A percentile compares a stretch with the other conserved stretches of the same genome.
Conservation (phyloP, 2,113 vertebrate species). For the Ceuthmochares aereus region DNA sequence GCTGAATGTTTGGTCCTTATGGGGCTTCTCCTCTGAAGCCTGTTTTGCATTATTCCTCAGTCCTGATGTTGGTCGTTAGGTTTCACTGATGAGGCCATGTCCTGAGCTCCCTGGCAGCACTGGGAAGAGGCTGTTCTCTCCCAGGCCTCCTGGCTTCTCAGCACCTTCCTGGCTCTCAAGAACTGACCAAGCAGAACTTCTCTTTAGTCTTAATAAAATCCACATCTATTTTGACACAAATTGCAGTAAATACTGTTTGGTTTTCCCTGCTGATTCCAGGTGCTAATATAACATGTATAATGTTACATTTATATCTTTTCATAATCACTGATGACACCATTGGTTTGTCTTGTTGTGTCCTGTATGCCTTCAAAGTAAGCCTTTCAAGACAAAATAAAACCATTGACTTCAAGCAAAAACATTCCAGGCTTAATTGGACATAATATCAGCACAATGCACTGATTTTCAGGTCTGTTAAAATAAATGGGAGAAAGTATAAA, state of each 20-base stretch:
- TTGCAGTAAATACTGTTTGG: neutral
- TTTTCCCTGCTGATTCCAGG: neutral
- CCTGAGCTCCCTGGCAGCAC: neutral
- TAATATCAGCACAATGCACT: neutral
- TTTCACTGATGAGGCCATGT: accelerated
- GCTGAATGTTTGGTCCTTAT: accelerated
- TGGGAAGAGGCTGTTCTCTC: neutral
- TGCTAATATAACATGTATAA: neutral
- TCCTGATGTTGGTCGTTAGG: neutral
- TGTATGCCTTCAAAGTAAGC: neutral
- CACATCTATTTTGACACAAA: neutral
- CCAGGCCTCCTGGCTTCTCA: no score
- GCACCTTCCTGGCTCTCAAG: neutral
- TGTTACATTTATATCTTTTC: neutral
- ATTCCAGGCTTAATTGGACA: neutral
- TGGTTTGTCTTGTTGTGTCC: neutral
- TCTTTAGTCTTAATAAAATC: neutral
- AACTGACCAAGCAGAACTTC: neutral
- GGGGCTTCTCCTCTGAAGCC: neutral
- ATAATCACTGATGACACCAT: neutral
- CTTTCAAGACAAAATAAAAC: neutral
- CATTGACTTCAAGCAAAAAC: neutral
- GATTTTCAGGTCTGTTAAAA: neutral
- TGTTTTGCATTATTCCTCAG: neutral
- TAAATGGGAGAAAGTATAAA: neutral